Evolutionary conservation across 2,888 invertebrate species (phyloP).

Genomic region (Papilio protenor): DNA sequence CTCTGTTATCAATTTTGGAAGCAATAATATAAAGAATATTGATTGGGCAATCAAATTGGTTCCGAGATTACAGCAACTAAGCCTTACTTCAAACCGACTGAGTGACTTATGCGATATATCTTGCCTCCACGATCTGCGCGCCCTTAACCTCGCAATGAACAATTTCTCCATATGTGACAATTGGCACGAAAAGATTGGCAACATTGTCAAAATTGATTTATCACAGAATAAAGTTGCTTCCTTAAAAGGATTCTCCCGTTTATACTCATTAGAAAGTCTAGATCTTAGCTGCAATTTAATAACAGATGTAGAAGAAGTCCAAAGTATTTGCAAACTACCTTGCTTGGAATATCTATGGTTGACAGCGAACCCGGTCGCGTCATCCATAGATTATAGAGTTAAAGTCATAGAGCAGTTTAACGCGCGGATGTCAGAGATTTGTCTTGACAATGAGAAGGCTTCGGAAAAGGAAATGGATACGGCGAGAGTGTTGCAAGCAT

Average conservation of each 20-base stretch:
- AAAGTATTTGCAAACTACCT: constrained; percentile 91
- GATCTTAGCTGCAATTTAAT: constrained; percentile 95
- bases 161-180: constrained; percentile 88
- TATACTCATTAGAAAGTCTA: constrained; percentile 93
- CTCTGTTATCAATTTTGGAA: constrained; percentile 89
- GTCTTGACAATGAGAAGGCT: constrained; percentile 94
- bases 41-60: constrained; percentile 92
- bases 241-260: constrained; percentile 89
- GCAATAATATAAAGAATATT: constrained; percentile 90
- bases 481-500: constrained; percentile 94
- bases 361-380: constrained; percentile 95
- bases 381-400: constrained; percentile 94
- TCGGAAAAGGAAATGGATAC: constrained; percentile 96
- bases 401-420: constrained; percentile 95
- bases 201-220: constrained; percentile 92
- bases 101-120: constrained; percentile 90
- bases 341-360: constrained; percentile 94
- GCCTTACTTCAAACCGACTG: constrained; percentile 91
- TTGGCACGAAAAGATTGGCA: constrained; percentile 94
- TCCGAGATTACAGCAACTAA: constrained; percentile 88
- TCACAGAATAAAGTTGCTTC: constrained; percentile 92
- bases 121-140: constrained; percentile 89
- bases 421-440: constrained; percentile 91
- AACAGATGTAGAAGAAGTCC: constrained; percentile 91
- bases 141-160: constrained; percentile 92